Conservation (phyloP, 2,797 vertebrate genomes). For the Phyllotis vaccarum region DNA sequence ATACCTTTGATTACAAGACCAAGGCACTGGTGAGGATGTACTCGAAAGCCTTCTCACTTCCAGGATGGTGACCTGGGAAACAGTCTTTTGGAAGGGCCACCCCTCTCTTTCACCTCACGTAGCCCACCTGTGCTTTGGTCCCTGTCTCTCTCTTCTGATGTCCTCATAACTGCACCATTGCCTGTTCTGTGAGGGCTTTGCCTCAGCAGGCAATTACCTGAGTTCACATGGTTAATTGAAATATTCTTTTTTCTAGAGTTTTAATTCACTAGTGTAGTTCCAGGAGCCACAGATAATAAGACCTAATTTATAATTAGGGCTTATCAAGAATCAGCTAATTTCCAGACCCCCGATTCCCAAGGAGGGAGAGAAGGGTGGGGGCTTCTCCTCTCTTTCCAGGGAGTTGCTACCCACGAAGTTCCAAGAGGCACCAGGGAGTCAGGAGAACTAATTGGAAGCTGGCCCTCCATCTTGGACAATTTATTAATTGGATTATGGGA, state of each 20-base stretch:
- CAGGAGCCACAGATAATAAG: constrained; percentile 89
- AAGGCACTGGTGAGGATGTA: fast-evolving
- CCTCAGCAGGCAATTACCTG: constrained; percentile 82
- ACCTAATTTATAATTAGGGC: constrained; percentile 90
- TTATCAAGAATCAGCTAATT: constrained; percentile 91
- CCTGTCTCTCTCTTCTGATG: constrained; percentile 43
- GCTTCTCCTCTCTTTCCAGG: constrained; percentile 82
- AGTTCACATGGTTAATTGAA: constrained; percentile 88
- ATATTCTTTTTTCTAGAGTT: constrained; percentile 86
- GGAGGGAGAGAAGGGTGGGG: constrained; percentile 82
- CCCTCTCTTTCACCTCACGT: not conserved
- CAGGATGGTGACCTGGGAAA: not conserved
- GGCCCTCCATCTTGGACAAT: constrained; percentile 82
- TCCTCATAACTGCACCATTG: constrained; percentile 11
- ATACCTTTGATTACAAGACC: not conserved
- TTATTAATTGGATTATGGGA: constrained; percentile 86
- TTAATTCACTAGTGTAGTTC: constrained; percentile 87
- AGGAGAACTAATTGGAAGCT: constrained; percentile 85
- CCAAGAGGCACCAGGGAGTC: constrained; percentile 79
- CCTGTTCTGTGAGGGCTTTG: constrained; percentile 48
- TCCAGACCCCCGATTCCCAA: constrained; percentile 87
- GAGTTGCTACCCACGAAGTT: constrained; percentile 84
- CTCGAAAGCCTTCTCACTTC: not conserved
- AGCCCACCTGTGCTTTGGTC: not conserved
- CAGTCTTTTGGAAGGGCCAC: fast-evolving